Evolutionary conservation across 2,888 invertebrate species (phyloP).

Genomic region (Hyposoter didymator): DNA sequence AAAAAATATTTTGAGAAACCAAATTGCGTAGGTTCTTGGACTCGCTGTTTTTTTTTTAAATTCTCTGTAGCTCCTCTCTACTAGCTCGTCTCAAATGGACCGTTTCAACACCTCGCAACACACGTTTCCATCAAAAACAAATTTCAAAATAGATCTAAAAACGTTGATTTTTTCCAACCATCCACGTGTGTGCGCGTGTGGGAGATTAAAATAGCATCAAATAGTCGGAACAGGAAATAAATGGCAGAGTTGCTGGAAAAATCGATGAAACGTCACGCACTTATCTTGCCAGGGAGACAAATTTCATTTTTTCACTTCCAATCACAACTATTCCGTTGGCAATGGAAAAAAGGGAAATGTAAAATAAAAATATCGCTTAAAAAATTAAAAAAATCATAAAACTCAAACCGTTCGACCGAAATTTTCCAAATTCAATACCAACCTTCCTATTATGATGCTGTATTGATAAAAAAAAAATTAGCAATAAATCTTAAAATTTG

Average conservation of each 20-base stretch:
- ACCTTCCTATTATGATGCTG: no score
- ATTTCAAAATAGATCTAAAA: slow-evolving; percentile 38
- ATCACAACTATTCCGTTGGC: background rate
- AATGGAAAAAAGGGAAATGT: background rate
- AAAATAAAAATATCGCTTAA: slow-evolving; percentile 3
- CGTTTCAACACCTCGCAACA: slow-evolving; percentile 64
- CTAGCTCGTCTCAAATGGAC: slow-evolving; percentile 57
- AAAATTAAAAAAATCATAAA: background rate
- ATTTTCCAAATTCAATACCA: no score
- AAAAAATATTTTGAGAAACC: background rate
- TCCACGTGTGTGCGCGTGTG: background rate
- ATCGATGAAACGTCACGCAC: background rate
- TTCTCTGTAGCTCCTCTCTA: slow-evolving; percentile 32
- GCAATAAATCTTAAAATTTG: no score
- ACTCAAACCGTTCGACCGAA: no score
- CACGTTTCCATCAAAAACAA: slow-evolving; percentile 35
- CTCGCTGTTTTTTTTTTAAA: slow-evolving; percentile 54
- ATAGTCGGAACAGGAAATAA: background rate
- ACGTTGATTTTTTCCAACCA: slow-evolving; percentile 14
- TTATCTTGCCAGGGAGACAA: background rate
- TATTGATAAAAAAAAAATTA: no score
- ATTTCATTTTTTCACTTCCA: background rate
- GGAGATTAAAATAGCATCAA: background rate
- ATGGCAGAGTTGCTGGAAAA: background rate
- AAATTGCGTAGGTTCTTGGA: slow-evolving; percentile 21